phyloP scores from a whole-genome alignment of 2,113 vertebrate genomes.

The Centropus unirufus region DNA sequence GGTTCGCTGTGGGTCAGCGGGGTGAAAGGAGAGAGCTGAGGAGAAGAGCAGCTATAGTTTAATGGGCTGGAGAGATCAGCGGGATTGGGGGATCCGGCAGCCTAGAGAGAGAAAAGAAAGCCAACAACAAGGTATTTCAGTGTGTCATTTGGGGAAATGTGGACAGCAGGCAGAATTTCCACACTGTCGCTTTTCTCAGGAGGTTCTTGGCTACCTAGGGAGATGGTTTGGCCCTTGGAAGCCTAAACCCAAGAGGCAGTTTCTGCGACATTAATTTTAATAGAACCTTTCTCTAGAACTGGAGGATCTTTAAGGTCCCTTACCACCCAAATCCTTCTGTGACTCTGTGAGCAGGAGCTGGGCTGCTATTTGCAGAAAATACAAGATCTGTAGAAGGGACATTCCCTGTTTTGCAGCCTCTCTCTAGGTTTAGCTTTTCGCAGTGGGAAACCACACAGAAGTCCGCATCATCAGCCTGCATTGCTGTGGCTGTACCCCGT shows the following conservation, averaged over 20 bases:
- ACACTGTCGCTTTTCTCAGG: neutral
- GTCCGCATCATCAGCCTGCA: neutral
- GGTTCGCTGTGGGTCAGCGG: conserved; percentile 80
- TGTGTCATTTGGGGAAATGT: neutral
- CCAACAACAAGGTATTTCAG: neutral
- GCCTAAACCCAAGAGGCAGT: neutral
- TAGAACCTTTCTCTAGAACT: neutral
- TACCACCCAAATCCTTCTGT: too few relatives aligned
- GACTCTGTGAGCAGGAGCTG: neutral
- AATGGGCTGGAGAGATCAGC: conserved; percentile 78
- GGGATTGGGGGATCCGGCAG: conserved; percentile 78
- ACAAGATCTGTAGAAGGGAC: neutral
- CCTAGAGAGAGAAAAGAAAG: conserved; percentile 63
- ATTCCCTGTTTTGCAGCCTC: neutral
- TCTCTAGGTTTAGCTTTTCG: neutral
- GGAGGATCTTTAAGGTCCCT: too few relatives aligned
- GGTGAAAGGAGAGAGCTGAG: conserved; percentile 77
- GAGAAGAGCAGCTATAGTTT: conserved; percentile 83
- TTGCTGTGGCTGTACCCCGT: neutral
- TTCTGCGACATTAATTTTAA: neutral
- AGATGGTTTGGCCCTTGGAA: neutral
- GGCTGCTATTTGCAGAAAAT: neutral
- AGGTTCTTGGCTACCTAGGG: neutral
- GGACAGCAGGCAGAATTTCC: neutral
- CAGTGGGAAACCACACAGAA: neutral